phyloP scores from a whole-genome alignment of 1,140 invertebrate species.

The Cydia strobilella region DNA sequence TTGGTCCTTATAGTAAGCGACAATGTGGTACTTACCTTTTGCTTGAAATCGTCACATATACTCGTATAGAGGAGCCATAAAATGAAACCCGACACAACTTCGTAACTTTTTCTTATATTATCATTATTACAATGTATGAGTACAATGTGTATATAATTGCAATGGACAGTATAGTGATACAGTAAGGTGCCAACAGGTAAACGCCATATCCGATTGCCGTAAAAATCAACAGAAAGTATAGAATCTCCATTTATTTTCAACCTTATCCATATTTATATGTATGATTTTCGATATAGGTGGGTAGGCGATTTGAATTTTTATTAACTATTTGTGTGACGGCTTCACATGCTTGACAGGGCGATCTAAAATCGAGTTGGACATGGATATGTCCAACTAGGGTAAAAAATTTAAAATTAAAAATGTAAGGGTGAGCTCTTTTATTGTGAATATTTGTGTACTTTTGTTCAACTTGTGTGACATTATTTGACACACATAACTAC shows the following conservation, averaged over 20 bases:
- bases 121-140: conserved; percentile 49
- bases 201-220: conserved; percentile 49
- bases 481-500: no score
- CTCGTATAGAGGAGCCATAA: no score
- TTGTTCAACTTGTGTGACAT: no score
- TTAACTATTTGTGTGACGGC: neutral
- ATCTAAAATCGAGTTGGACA: neutral
- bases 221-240: conserved; percentile 58
- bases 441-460: no score
- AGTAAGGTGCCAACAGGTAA: conserved; percentile 63
- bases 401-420: no score
- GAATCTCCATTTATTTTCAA: conserved; percentile 66
- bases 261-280: conserved; percentile 40
- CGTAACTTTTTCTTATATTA: conserved; percentile 44
- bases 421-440: no score
- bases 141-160: conserved; percentile 56
- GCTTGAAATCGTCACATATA: no score
- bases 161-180: conserved; percentile 55
- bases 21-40: no score
- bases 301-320: neutral
- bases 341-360: neutral
- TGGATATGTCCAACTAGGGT: neutral
- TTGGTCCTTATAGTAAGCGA: no score
- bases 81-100: neutral
- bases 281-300: neutral